These are phyloP conservation scores for Nycticryphes semicollaris DNA, from an alignment of 2,113 vertebrate genomes.

Conservation along the genomic window DNA sequence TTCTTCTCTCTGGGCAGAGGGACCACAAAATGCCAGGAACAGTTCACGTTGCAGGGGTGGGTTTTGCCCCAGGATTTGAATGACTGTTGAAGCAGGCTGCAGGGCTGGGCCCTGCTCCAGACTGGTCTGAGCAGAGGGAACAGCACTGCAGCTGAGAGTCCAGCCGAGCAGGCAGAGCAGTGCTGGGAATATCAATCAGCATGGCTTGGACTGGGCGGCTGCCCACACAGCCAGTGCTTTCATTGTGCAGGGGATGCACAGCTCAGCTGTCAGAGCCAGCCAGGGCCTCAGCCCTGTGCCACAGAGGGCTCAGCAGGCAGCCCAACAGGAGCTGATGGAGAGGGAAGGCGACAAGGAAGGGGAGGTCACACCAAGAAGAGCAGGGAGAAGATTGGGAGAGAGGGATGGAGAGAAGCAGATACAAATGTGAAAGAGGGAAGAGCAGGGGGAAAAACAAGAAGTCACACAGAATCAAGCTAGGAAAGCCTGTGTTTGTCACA, in stretches of 20 bases:
- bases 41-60: accelerated
- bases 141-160: conserved; percentile 57
- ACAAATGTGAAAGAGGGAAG: background rate
- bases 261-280: background rate
- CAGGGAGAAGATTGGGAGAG: background rate
- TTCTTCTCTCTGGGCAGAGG: background rate
- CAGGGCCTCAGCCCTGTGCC: background rate
- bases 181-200: conserved; percentile 70
- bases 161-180: conserved; percentile 38
- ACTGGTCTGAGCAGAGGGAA: background rate
- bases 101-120: conserved; percentile 26
- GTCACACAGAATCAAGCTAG: background rate
- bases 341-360: background rate
- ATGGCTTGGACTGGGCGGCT: background rate
- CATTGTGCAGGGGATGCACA: background rate
- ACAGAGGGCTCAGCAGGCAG: background rate
- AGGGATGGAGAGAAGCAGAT: background rate
- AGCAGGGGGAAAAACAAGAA: accelerated
- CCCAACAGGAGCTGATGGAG: background rate
- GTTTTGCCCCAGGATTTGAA: background rate
- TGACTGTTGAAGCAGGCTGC: background rate
- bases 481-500: background rate
- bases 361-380: background rate
- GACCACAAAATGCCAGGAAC: accelerated
- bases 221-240: conserved; percentile 41